Conservation (phyloP, 2,113 vertebrate species). For the Urocolius indicus region DNA sequence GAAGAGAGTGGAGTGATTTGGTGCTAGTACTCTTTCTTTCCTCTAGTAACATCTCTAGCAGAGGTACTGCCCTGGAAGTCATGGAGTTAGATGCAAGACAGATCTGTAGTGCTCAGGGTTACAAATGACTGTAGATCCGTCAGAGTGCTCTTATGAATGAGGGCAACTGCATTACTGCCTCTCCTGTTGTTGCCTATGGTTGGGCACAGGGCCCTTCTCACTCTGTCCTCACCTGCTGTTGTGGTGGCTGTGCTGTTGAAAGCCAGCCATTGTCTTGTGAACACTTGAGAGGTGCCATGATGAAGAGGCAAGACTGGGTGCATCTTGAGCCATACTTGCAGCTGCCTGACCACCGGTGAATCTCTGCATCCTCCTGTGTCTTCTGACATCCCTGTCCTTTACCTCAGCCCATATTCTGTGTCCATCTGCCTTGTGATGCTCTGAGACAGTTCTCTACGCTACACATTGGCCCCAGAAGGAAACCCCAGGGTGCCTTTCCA, state of each 20-base stretch:
- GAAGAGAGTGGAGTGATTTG: background rate
- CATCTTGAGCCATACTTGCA: background rate
- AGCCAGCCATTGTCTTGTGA: background rate
- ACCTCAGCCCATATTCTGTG: background rate
- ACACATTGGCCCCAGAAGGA: background rate
- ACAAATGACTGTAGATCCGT: background rate
- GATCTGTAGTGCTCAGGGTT: background rate
- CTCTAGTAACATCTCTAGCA: background rate
- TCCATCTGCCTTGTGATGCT: accelerated
- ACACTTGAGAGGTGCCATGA: background rate
- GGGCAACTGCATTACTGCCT: background rate
- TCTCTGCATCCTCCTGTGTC: background rate
- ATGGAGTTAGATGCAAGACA: background rate
- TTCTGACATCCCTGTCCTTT: background rate
- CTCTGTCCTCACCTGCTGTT: background rate
- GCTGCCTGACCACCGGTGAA: background rate
- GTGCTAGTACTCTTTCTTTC: background rate
- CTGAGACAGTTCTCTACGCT: background rate
- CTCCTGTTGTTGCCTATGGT: background rate
- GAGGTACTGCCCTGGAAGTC: background rate
- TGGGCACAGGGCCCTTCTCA: background rate
- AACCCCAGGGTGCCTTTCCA: background rate
- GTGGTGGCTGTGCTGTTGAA: background rate
- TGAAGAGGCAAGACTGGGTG: background rate
- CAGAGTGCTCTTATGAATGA: background rate